These are phyloP conservation scores for Indicator indicator DNA, from an alignment of 2,113 vertebrate species.

Conservation along the genomic window DNA sequence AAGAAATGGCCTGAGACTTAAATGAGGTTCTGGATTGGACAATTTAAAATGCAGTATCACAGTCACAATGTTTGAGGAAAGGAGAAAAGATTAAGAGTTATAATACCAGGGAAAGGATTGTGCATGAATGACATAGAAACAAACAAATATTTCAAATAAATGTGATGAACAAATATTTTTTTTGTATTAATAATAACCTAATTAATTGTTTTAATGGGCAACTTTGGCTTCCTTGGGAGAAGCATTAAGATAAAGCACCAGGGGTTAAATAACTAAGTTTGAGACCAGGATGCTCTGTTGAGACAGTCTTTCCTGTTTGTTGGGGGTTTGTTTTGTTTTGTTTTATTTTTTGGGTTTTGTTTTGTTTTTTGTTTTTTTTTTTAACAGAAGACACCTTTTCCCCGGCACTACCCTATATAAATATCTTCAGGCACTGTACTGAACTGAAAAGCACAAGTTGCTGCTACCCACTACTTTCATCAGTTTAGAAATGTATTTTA, in stretches of 20 bases:
- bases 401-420: background rate
- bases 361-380: background rate
- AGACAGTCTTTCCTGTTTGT: background rate
- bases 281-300: background rate
- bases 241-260: background rate
- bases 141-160: background rate
- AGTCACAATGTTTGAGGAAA: background rate
- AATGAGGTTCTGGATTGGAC: background rate
- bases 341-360: too few relatives aligned
- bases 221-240: fast-evolving
- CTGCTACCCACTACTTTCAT: background rate
- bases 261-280: background rate
- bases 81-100: background rate
- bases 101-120: background rate
- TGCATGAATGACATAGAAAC: background rate
- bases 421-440: background rate
- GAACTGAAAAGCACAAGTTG: background rate
- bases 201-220: background rate
- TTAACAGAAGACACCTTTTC: background rate
- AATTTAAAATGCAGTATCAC: background rate
- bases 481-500: background rate
- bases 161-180: background rate
- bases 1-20: background rate
- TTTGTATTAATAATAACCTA: background rate
- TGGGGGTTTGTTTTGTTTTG: background rate